Evolutionary conservation across 2,888 invertebrate genomes (phyloP), one percentile per base, ranked within the genome.

Genomic region (Dynastes maya): DNA sequence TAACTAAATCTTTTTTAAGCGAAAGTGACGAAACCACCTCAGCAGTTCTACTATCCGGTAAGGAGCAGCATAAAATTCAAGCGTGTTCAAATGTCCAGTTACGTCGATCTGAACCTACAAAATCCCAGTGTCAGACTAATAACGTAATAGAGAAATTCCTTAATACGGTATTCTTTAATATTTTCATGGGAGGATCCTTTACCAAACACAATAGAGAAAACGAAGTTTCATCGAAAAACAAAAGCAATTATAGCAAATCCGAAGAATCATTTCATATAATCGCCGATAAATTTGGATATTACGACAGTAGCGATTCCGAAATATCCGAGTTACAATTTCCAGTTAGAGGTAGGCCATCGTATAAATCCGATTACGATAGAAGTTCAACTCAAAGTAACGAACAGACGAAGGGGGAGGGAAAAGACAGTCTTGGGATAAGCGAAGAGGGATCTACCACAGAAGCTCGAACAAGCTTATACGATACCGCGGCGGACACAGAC

Each of bases 281-380:
- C 40, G 77, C 55, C 0, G 79, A 79, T 11, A 77, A 71, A 61
- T 77, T 79, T 63, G 79, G 79, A 9, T 79, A 65, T 58, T 80
- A 80, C 77, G 80, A 80, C 61, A 80, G 80, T 68, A 80, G 76
- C 51, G 80, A 80, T 77, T 76, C 80, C 32, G 80, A 80, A 67
- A 76, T 80, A 71, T 78, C 80, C 27, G 80, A 80, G 70, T 64
- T 78, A 22, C 76, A 76, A 9, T 70, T 68, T 64, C 63, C 72
- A 22, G 3, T 63, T 55, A 72, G 63, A 32, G 13, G 55, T 27
- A 71, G 11, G 22, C 8, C 22, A 22, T 58, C 55, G 22, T 22
- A 16, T 22, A 58, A 58, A 16, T 6, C 55, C 8, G 22, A 58
- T 22, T 58, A 58, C 16, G 29, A 51, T 63, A 63, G 2, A 32